phyloP scores from a whole-genome alignment of 2,797 vertebrate genomes.

The Peromyscus melanophrys region DNA sequence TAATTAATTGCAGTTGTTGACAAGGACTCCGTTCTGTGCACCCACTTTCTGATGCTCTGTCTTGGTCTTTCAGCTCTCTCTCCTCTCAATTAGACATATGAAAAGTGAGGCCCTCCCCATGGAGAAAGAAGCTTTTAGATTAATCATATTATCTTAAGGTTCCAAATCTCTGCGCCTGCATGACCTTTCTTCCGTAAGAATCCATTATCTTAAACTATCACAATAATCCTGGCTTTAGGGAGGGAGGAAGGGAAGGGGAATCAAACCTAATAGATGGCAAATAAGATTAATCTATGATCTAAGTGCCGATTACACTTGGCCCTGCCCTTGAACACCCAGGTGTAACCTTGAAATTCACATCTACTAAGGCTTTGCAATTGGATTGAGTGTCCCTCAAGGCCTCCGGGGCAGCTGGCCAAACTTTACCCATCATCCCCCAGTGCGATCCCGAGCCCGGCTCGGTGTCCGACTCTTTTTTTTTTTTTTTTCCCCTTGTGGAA shows the following conservation, averaged over 20 bases:
- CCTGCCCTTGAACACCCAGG: slow-evolving; percentile 99
- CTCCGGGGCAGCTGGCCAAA: slow-evolving; percentile 91
- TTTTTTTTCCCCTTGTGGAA: slow-evolving; percentile 85
- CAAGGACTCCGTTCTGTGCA: slow-evolving; percentile 88
- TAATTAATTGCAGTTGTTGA: slow-evolving; percentile 90
- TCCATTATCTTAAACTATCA: slow-evolving; percentile 99
- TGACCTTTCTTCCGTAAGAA: slow-evolving; percentile 99
- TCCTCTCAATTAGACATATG: slow-evolving; percentile 97
- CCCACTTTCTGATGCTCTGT: slow-evolving; percentile 85
- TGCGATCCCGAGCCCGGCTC: slow-evolving; percentile 76
- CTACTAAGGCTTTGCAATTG: slow-evolving; percentile 95
- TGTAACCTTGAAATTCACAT: slow-evolving; percentile 99
- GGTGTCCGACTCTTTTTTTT: slow-evolving; percentile 80
- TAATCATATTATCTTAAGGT: slow-evolving; percentile 99
- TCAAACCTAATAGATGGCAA: slow-evolving; percentile 99
- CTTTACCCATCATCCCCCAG: slow-evolving; percentile 90
- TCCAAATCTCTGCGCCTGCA: slow-evolving; percentile 97
- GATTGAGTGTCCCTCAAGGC: slow-evolving; percentile 94
- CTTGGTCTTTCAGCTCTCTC: slow-evolving; percentile 89
- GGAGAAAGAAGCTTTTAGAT: slow-evolving; percentile 99
- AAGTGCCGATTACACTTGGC: slow-evolving; percentile 99
- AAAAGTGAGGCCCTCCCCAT: slow-evolving; percentile 94
- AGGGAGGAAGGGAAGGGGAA: slow-evolving; percentile 97
- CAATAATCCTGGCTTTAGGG: slow-evolving; percentile 99
- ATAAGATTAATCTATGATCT: slow-evolving; percentile 99